Base-by-base conservation (phyloP, 1,140 invertebrate genomes). In the Macrobrachium nipponense region DNA sequence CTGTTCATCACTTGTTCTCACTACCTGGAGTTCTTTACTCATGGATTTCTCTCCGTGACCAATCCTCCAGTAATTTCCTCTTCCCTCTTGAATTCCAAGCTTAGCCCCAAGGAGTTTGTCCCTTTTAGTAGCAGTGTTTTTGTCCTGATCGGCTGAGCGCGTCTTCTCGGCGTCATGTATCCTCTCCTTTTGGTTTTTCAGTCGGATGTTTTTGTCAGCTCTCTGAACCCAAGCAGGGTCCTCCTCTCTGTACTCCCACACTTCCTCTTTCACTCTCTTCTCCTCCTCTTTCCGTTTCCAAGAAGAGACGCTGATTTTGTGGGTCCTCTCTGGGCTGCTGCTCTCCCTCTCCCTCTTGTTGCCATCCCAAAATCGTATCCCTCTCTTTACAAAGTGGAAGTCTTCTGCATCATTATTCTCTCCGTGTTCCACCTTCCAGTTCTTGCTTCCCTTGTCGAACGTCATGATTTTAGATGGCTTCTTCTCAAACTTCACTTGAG, bases 61-160 rank as follows among this genome's bases (percentile, higher is more conserved):
- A 36, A 86, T 86, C 17, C 83, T 79, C 83, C 83, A 86, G 66
- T 86, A 86, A 36, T 80, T 86, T 51, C 77, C 70, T 73, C 44
- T 43, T 43, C n/a, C n/a, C 8, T 73, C n/a, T 36, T 73, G 70
- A 15, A 36, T 43, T 43, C 17, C 70, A 15, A 36, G 15, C 18
- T 62, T 44, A 36, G 59, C 68, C n/a, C 61, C 27, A 17, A 62
- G 60, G 44, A 36, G 11, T 60, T 66, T n/a, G 61, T 86, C 64
- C 61, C 64, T 78, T 64, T 17, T 72, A n/a, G 58, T 23, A 27
- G 36, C 20, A 14, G 20, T 23, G 14, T 17, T 85, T 20, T 78
- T 85, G 15, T 51, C 73, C 11, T 23, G 23, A 6, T 44, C 17
- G 20, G 15, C 77, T 4, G 76, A n/a, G 76, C 20, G 36, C 27